A percentile compares a stretch with the other conserved stretches of the same genome.
Conservation (phyloP, 2,797 vertebrate genomes). For the Mormyrops attenuatus region DNA sequence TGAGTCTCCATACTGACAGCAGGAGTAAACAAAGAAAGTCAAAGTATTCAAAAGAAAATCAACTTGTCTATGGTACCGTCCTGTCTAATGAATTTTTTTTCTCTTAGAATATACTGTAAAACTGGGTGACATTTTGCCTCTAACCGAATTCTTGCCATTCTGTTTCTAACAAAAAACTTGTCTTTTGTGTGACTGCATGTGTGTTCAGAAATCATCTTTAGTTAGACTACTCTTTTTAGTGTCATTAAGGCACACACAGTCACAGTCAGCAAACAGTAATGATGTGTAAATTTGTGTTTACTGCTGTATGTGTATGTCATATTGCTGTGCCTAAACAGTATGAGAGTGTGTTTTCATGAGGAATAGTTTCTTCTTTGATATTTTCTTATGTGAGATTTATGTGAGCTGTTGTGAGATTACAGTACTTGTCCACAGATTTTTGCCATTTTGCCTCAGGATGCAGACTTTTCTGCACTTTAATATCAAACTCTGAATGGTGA, state of each 20-base stretch:
- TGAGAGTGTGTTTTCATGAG: background rate
- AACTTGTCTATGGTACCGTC: background rate
- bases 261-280: background rate
- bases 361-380: background rate
- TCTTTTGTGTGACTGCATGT: slow-evolving; percentile 2
- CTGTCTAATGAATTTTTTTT: background rate
- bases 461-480: background rate
- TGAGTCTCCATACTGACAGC: background rate
- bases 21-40: background rate
- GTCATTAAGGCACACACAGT: background rate
- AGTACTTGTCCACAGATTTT: background rate
- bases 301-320: background rate
- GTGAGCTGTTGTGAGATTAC: background rate
- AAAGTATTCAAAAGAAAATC: background rate
- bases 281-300: background rate
- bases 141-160: slow-evolving; percentile 5
- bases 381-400: background rate
- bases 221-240: background rate
- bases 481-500: background rate
- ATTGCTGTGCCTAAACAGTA: background rate
- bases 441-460: background rate
- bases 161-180: slow-evolving; percentile 14
- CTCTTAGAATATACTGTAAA: background rate
- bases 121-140: background rate
- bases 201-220: background rate